Evolutionary conservation across 2,797 vertebrate genomes (phyloP), one percentile per base, ranked within the genome.

Genomic region (Labeo calbasu): DNA sequence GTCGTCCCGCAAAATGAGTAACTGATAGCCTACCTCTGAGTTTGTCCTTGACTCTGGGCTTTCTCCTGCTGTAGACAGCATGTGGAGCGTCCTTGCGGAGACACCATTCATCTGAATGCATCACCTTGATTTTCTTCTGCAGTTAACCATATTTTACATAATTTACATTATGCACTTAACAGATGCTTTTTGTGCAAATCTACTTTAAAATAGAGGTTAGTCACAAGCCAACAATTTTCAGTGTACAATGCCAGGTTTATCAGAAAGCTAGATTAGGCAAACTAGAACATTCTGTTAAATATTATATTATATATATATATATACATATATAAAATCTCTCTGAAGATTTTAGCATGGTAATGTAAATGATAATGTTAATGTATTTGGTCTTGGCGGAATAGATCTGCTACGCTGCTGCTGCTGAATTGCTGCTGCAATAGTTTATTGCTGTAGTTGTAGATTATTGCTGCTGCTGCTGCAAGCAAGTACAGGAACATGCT

Each of bases 61-160:
- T 97, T 92, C 92, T 97, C 65, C 93, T 92, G 11, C 81, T 88
- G 61, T 96, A 94, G 53, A 90, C 89, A 13, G 50, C 10, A 77
- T 91, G 79, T 32, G 86, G 48, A 0, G 48, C 1, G 0, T 13
- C 1, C 48, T 28, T 88, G 66, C 77, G 87, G 79, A 81, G 46
- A 46, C 87, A 92, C 10, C 7, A 92, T 19, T 92, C 93, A 83
- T 92, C 94, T 2, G 92, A 95, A 51, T 61, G 23, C 13, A 28
- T 81, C 43, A 28, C 21, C 57, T 65, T 75, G 2, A 66, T 43
- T 68, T 81, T 88, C 28, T 81, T 81, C 83, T 81, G 65, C 14
- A 36, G 65, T 23, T n/a, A 59, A 50, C 25, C 21, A 59, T 8
- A 19, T 19, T 79, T 28, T 57, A 21, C 14, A 61, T 14, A 4